Percentiles rank a stretch among this genome's conserved stretches.
phyloP scores from a whole-genome alignment of 2,888 invertebrate genomes.

The Diaphora mendica region DNA sequence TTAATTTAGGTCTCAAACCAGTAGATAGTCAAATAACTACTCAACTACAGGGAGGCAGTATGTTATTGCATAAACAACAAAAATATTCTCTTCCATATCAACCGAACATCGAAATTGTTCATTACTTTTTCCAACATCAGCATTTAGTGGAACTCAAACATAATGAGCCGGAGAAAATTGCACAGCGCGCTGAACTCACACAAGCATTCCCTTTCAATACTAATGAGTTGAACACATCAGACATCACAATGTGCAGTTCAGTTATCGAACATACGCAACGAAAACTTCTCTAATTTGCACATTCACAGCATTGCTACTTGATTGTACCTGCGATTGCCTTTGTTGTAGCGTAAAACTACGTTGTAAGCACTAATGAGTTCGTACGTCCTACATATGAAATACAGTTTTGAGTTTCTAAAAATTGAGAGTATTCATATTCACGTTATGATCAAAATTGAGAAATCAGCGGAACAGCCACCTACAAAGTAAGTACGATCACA shows the following conservation, averaged over 20 bases:
- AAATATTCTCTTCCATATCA: not conserved
- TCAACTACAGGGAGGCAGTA: not conserved
- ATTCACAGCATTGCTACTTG: conserved; percentile 24
- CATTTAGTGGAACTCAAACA: conserved; percentile 28
- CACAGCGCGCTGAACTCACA: conserved; percentile 31
- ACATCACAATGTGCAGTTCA: conserved; percentile 19
- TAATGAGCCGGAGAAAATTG: conserved; percentile 48
- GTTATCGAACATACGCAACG: conserved; percentile 37
- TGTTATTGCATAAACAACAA: not conserved
- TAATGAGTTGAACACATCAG: conserved; percentile 47
- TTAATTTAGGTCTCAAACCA: no score
- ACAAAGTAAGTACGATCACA: not conserved
- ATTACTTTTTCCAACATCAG: conserved; percentile 39
- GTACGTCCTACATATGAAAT: conserved; percentile 27
- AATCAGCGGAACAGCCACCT: not conserved
- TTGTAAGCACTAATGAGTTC: conserved; percentile 42
- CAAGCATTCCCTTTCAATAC: conserved; percentile 44
- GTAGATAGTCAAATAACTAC: no score
- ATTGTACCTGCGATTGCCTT: conserved; percentile 22
- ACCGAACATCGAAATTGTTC: conserved; percentile 17
- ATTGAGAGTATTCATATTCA: not conserved
- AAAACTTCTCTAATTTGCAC: conserved; percentile 38
- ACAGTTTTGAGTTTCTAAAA: conserved; percentile 15
- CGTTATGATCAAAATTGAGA: not conserved
- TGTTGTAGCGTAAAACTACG: conserved; percentile 42